Base-by-base conservation (phyloP, 1,140 invertebrate genomes). In the Drosophila serrata region DNA sequence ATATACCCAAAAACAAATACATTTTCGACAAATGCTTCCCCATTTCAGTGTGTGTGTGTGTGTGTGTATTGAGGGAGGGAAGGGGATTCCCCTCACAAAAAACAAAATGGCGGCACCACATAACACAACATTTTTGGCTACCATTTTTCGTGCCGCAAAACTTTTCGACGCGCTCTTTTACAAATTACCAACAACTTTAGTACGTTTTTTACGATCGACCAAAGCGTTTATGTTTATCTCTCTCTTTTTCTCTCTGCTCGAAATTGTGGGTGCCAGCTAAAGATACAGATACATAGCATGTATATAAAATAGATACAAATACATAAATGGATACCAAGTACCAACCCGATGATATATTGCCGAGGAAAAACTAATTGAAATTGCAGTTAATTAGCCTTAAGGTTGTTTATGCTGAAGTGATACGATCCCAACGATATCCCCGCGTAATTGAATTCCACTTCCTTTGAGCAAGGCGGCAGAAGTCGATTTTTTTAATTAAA, bases 111-210 rank as follows among this genome's bases (percentile, higher is more conserved):
- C 85, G 85, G 85, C 81, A 90, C 80, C 74, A 88, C 85, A 88
- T 88, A 84, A 88, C 76, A 84, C 76, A 78, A 80, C 74, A 78
- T 81, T 76, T 85, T 78, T 61, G 65, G 45, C 69, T 56, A 59
- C 77, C 70, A 76, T 64, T 67, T 67, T 85, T 77, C 39, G 67
- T 75, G 78, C 61, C 63, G 64, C 74, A 90, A 90, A 92, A 92
- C 82, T 92, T 92, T 92, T 92, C 91, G 91, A 82, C 87, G 86
- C 90, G 81, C 82, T 91, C 91, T 92, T 92, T 92, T 92, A 91
- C 91, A 91, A 92, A 92, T 92, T 92, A 92, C 91, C 90, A 91
- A 91, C 91, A 92, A 92, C 79, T 92, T 90, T 90, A 82, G 72
- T 77, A 67, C 49, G 56, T 56, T 91, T 91, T 91, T 88, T 87